A percentile compares a stretch with the other conserved stretches of the same genome.
Conservation (phyloP, 1,140 invertebrate genomes). For the Drosophila obscura region DNA sequence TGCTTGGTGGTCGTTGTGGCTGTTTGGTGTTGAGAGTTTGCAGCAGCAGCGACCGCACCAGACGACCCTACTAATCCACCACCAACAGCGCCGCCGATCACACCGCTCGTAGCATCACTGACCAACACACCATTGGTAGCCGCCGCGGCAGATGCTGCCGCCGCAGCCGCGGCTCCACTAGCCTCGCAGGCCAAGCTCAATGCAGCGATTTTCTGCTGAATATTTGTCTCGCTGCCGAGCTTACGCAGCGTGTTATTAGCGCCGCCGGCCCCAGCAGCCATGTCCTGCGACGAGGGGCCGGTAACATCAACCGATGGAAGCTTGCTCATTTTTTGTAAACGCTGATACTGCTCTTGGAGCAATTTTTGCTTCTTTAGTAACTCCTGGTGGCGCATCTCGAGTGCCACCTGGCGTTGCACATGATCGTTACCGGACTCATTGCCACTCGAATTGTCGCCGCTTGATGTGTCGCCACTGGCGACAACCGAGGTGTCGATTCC, state of each 20-base stretch:
- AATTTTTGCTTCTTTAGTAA: conserved; percentile 93
- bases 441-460: conserved; percentile 80
- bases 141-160: conserved; percentile 84
- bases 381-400: conserved; percentile 94
- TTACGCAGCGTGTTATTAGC: conserved; percentile 87
- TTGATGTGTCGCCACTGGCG: conserved; percentile 51
- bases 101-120: conserved; percentile 80
- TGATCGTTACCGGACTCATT: conserved; percentile 90
- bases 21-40: conserved; percentile 32
- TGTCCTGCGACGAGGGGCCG: conserved; percentile 59
- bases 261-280: conserved; percentile 80
- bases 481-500: conserved; percentile 4
- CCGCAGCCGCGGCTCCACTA: conserved; percentile 86
- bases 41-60: conserved; percentile 47
- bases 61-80: conserved; percentile 42
- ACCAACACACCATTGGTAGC: conserved; percentile 64
- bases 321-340: conserved; percentile 92
- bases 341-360: conserved; percentile 94
- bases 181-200: conserved; percentile 65
- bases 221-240: conserved; percentile 94
- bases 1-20: conserved; percentile 86
- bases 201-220: conserved; percentile 91
- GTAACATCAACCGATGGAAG: conserved; percentile 87
- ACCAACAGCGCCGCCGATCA: conserved; percentile 52
- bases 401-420: conserved; percentile 87